These are phyloP conservation scores for Drosophila suboccidentalis DNA, from an alignment of 2,888 invertebrate species.

Conservation along the genomic window DNA sequence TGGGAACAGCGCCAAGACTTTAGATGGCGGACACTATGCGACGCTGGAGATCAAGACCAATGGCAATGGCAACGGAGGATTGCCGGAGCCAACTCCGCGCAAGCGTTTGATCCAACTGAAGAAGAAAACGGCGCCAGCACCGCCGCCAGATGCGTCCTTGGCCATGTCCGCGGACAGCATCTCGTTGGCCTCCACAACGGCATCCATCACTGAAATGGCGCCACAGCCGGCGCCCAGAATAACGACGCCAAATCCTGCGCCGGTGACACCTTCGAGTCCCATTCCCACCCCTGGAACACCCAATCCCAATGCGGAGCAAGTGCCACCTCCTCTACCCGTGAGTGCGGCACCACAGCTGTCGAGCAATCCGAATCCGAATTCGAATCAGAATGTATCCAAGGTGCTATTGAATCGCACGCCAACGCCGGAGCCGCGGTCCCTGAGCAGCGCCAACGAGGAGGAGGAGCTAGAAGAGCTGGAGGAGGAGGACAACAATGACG, in stretches of 20 bases:
- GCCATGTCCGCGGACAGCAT: constrained; percentile 52
- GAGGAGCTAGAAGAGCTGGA: constrained; percentile 51
- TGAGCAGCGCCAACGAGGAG: constrained; percentile 60
- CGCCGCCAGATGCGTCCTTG: constrained; percentile 65
- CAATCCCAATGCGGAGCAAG: background rate
- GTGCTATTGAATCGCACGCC: constrained; percentile 83
- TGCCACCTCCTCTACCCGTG: constrained; percentile 36
- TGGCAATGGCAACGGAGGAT: background rate
- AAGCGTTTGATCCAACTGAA: constrained; percentile 77
- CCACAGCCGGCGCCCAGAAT: constrained; percentile 81
- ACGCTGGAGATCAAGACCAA: constrained; percentile 66
- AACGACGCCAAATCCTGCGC: constrained; percentile 42
- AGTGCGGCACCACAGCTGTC: constrained; percentile 27
- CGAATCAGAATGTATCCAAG: constrained; percentile 82
- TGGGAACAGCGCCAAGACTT: constrained; percentile 72
- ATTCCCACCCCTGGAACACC: background rate
- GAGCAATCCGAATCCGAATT: background rate
- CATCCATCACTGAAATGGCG: constrained; percentile 54
- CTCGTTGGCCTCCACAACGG: constrained; percentile 70
- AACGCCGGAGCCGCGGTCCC: constrained; percentile 79
- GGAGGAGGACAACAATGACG: constrained; percentile 73
- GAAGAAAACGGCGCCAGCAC: constrained; percentile 83
- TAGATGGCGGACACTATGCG: constrained; percentile 61
- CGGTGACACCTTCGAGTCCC: background rate
- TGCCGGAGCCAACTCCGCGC: constrained; percentile 84